phyloP scores from a whole-genome alignment of 1,140 invertebrate genomes.

The Ostrea denselamellosa region DNA sequence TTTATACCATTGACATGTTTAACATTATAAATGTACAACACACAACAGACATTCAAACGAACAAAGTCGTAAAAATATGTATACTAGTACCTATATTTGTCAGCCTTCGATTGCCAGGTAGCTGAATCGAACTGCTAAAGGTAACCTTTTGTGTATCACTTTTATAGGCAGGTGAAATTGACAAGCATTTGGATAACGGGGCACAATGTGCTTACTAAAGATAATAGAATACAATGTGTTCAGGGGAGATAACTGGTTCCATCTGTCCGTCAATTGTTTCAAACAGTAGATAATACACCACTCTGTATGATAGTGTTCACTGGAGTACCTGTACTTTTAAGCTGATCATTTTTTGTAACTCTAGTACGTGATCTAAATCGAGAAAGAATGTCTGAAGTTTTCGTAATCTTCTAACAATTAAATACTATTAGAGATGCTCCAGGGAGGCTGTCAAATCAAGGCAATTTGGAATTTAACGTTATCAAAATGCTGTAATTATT shows the following conservation, averaged over 20 bases:
- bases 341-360: not conserved
- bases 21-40: no score
- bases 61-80: not conserved
- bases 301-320: not conserved
- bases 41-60: not conserved
- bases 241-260: constrained; percentile 14
- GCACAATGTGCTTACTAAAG: not conserved
- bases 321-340: not conserved
- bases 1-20: no score
- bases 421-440: no score
- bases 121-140: constrained; percentile 9
- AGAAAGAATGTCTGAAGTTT: no score
- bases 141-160: not conserved
- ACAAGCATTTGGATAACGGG: not conserved
- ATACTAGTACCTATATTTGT: not conserved
- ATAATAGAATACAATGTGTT: constrained; percentile 16
- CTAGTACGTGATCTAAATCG: not conserved
- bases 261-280: constrained; percentile 14
- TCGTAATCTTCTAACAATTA: no score
- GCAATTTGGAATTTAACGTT: no score
- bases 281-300: not conserved
- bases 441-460: no score
- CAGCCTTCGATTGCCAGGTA: constrained; percentile 30
- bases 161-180: constrained; percentile 19
- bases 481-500: no score